These are phyloP conservation scores for Probosciger aterrimus DNA, from an alignment of 2,113 vertebrate genomes.

Conservation along the genomic window DNA sequence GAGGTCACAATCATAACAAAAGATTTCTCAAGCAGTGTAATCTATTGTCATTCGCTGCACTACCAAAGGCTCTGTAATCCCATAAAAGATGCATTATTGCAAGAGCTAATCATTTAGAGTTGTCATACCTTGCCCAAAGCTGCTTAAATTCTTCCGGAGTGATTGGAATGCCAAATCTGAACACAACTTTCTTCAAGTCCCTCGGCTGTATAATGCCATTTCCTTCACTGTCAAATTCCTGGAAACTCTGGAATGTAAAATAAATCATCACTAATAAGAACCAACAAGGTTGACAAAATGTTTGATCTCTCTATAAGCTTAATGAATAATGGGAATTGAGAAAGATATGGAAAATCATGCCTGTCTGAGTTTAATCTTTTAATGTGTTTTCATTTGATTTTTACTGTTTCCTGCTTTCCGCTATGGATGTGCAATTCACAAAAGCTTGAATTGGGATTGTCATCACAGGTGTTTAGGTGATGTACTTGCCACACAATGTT, in stretches of 20 bases:
- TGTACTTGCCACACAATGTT: neutral
- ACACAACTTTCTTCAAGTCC: slow-evolving; percentile 68
- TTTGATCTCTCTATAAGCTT: neutral
- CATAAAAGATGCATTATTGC: neutral
- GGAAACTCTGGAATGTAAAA: slow-evolving; percentile 64
- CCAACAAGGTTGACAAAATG: neutral
- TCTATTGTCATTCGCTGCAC: neutral
- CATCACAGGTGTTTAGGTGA: neutral
- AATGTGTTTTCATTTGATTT: neutral
- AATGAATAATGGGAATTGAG: neutral
- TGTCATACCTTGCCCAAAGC: slow-evolving; percentile 75
- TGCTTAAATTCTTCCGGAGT: slow-evolving; percentile 74
- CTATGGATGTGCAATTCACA: neutral
- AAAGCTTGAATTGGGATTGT: neutral
- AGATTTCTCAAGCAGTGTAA: neutral
- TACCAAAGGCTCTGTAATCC: neutral
- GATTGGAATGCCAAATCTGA: slow-evolving; percentile 71
- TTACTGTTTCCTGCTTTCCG: neutral
- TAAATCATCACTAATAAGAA: slow-evolving; percentile 17
- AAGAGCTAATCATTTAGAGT: neutral
- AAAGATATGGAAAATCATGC: neutral
- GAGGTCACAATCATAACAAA: neutral
- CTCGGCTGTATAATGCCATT: slow-evolving; percentile 64
- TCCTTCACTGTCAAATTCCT: slow-evolving; percentile 62
- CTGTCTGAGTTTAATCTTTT: neutral